A percentile compares a stretch with the other conserved stretches of the same genome.
These are phyloP conservation scores for Hyperoplus lanceolatus DNA, from an alignment of 2,797 vertebrate species.

Conservation along the genomic window DNA sequence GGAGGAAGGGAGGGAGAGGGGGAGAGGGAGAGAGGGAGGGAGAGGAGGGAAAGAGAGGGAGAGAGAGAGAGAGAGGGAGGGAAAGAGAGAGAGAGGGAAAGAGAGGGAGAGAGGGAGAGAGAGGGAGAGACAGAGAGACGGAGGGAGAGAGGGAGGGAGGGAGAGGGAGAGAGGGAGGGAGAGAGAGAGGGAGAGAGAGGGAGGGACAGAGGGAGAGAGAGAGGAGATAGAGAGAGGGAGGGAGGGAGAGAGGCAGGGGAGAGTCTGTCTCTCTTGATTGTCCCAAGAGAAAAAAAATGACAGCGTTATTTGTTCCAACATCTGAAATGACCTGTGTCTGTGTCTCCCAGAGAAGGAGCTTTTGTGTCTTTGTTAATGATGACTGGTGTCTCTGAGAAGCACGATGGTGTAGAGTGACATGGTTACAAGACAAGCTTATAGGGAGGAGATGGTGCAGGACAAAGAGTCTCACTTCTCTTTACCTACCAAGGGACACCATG, in stretches of 20 bases:
- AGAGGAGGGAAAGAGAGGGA: too few species aligned
- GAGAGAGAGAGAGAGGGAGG: too few species aligned
- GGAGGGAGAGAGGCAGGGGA: not conserved
- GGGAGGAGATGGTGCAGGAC: not conserved
- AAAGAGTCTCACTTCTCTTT: not conserved
- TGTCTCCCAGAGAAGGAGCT: not conserved
- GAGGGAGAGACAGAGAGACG: too few species aligned
- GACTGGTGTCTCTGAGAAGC: not conserved
- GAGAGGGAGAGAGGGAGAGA: too few species aligned
- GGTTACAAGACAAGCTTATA: conserved; percentile 1
- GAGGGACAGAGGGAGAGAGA: conserved; percentile 6
- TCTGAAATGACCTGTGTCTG: not conserved
- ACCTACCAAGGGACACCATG: not conserved
- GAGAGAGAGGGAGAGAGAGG: not conserved
- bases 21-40: too few species aligned
- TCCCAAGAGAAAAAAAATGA: not conserved
- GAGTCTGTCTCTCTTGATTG: conserved; percentile 19
- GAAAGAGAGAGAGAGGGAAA: too few species aligned
- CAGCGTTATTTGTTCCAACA: conserved; percentile 4
- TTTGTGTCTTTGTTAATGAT: not conserved
- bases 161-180: too few species aligned
- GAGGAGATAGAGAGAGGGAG: conserved; percentile 18
- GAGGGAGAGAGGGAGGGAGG: too few species aligned
- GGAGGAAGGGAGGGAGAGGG: not conserved
- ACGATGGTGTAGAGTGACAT: not conserved